A percentile compares a stretch with the other conserved stretches of the same genome.
Conservation (phyloP, 2,113 vertebrate genomes). For the Dunckerocampus dactyliophorus region DNA sequence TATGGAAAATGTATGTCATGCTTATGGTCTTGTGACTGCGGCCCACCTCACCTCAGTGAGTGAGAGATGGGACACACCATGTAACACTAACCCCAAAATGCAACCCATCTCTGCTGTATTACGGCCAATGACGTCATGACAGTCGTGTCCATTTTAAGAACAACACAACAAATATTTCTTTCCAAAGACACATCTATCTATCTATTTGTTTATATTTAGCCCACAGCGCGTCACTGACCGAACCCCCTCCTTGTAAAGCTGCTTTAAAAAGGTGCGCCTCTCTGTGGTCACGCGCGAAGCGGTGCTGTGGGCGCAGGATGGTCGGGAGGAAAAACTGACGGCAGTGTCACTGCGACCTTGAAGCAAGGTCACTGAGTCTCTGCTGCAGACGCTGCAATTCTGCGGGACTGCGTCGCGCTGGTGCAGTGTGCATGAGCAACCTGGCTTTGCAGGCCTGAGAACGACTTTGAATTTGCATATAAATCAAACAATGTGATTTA, state of each 20-base stretch:
- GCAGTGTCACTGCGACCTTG: constrained; percentile 76
- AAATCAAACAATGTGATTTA: not conserved
- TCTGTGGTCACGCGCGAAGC: constrained; percentile 22
- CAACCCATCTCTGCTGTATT: not conserved
- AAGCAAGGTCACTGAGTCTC: constrained; percentile 69
- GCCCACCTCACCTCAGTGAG: constrained; percentile 25
- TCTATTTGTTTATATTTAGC: not conserved
- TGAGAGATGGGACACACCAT: constrained; percentile 17
- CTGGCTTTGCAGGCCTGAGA: constrained; percentile 13
- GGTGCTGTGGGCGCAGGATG: constrained; percentile 23
- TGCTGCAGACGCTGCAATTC: constrained; percentile 71
- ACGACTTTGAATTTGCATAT: not conserved
- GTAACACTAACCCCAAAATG: constrained; percentile 36
- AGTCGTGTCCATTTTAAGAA: not conserved
- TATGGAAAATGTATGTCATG: constrained; percentile 70
- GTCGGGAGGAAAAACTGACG: constrained; percentile 59
- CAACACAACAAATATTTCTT: not conserved
- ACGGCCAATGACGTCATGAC: not conserved
- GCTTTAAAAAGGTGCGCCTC: constrained; percentile 27
- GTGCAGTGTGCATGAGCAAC: constrained; percentile 53
- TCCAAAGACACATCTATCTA: too few species aligned
- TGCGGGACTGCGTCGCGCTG: constrained; percentile 60
- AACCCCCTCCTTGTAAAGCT: not conserved
- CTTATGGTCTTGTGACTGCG: constrained; percentile 64
- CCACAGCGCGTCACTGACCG: not conserved